phyloP scores from a whole-genome alignment of 1,140 invertebrate species.

The Trichonephila inaurata region DNA sequence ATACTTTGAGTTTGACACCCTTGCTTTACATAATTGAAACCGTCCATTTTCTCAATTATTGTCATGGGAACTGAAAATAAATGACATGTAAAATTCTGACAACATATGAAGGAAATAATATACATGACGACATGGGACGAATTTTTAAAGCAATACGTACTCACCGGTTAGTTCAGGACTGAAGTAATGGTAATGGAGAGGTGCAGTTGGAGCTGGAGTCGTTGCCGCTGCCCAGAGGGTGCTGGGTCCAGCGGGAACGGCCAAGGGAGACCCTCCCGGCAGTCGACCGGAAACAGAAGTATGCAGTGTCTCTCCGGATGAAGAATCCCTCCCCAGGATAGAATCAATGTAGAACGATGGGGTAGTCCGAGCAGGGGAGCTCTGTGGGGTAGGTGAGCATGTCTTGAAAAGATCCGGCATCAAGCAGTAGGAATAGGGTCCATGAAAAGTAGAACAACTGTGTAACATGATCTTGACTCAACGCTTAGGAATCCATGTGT shows the following conservation, averaged over 20 bases:
- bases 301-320: background rate
- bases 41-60: no score
- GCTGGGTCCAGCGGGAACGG: background rate
- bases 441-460: background rate
- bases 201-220: background rate
- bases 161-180: constrained; percentile 53
- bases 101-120: no score
- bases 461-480: background rate
- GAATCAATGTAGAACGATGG: constrained; percentile 43
- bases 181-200: constrained; percentile 43
- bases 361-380: background rate
- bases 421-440: constrained; percentile 35
- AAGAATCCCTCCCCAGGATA: constrained; percentile 14
- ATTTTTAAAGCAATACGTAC: background rate
- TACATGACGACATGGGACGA: no score
- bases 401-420: constrained; percentile 16
- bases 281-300: background rate
- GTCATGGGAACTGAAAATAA: no score
- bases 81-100: no score
- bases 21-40: no score
- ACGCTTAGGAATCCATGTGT: background rate
- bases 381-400: background rate
- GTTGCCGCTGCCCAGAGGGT: background rate
- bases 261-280: background rate
- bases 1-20: no score